Evolutionary conservation across 35 echinoderm and acorn worm genomes (phyloP).

Genomic region (Heliocidaris erythrogramma): DNA sequence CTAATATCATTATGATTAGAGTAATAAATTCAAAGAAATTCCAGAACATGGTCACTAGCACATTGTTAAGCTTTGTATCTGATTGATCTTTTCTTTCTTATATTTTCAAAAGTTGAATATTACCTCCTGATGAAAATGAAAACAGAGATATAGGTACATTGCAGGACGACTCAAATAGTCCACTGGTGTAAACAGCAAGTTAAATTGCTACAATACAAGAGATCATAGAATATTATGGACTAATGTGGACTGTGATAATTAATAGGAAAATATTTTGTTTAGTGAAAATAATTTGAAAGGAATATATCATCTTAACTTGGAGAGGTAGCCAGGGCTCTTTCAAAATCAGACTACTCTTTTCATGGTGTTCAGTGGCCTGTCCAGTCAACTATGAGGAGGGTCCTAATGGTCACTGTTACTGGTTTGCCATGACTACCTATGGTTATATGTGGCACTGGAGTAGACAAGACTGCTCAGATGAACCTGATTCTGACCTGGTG

Average conservation of each 20-base stretch:
- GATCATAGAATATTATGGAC: not conserved
- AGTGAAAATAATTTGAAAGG: not conserved
- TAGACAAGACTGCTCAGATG: constrained; percentile 31
- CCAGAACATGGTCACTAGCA: too few relatives aligned
- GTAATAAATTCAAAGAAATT: too few relatives aligned
- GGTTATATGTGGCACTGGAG: not conserved
- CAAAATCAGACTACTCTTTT: not conserved
- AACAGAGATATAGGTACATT: too few relatives aligned
- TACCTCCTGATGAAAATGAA: too few relatives aligned
- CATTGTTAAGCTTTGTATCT: too few relatives aligned
- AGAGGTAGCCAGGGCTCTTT: not conserved
- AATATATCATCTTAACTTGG: not conserved
- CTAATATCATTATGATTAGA: too few relatives aligned
- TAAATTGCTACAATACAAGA: too few relatives aligned
- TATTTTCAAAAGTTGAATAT: too few relatives aligned
- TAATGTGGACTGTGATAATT: not conserved
- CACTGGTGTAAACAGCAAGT: too few relatives aligned
- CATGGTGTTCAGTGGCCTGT: constrained; percentile 40
- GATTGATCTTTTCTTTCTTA: too few relatives aligned
- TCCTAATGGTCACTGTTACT: constrained; percentile 51
- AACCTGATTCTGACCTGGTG: constrained; percentile 60
- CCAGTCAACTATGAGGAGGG: constrained; percentile 60
- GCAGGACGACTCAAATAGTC: too few relatives aligned
- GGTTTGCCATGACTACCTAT: not conserved
- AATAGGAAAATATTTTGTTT: not conserved